Base-by-base conservation (phyloP, 37 sponge, comb jelly and placozoan genomes). In the Beroe forskalii region DNA sequence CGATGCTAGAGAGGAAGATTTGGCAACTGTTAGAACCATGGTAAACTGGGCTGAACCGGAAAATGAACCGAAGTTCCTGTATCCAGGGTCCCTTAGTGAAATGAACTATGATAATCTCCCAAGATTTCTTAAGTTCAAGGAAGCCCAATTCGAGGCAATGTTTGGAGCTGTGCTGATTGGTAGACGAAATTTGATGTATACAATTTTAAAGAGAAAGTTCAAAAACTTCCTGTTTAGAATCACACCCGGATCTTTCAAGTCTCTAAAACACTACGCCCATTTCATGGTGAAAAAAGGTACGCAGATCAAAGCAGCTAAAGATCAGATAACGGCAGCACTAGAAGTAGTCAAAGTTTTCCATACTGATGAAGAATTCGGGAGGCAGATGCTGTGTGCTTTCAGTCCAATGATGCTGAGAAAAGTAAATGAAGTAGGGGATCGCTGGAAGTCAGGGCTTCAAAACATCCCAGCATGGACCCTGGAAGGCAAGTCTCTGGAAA, bases 21-120 rank as follows among this genome's bases (percentile, higher is more conserved):
- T 63, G 24, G 23, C 9, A 63, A 63, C 66, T 30, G 25, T 63
- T 63, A 24, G 25, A 24, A 28, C 66, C 25, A 23, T 63, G 66
- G 66, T 63, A 28, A 24, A 63, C 4, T 63, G 66, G 66, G 25
- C 20, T 20, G 66, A 63, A 28, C 6, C 2, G 4, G n/a, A 63
- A 63, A 20, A 63, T 8, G 25, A 63, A 8, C n/a, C 66, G 6
- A 63, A 3, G 4, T 24, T 3, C 9, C n/a, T 23, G 9, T 63
- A 63, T 63, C 66, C 66, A 24, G 66, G 66, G 4, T 63, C 4
- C 25, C 25, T 63, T 24, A 20, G n/a, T 3, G n/a, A 28, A 24
- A 63, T 63, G 66, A 30, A 63, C 28, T 63, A 63, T 20, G 66
- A 63, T 19, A 63, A 63, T 8, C 66, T 63, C 3, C 66, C 66